These are phyloP conservation scores for Rallus crepitans DNA, from an alignment of 2,797 vertebrate genomes.

Conservation along the genomic window DNA sequence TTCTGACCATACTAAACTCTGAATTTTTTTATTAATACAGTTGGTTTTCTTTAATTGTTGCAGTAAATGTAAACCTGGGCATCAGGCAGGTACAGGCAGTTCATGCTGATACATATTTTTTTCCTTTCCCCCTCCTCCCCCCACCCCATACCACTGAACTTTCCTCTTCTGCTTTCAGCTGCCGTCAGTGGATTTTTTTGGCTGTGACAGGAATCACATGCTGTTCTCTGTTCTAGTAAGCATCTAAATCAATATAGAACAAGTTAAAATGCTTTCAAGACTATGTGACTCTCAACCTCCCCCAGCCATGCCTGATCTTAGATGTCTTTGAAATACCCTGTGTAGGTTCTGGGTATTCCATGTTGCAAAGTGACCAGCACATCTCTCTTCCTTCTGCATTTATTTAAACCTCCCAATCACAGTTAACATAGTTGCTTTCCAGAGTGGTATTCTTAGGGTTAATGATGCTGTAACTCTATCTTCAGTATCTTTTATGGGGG, in stretches of 20 bases:
- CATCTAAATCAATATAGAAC: background rate
- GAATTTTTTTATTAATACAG: background rate
- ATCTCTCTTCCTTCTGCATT: background rate
- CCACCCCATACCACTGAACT: background rate
- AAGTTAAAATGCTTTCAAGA: background rate
- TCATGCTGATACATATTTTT: background rate
- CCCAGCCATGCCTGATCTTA: background rate
- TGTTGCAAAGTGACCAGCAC: background rate
- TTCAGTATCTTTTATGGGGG: background rate
- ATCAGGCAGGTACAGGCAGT: background rate
- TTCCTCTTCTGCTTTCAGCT: background rate
- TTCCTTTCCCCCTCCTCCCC: background rate
- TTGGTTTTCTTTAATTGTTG: background rate
- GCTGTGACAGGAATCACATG: background rate
- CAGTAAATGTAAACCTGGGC: background rate
- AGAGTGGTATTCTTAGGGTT: background rate
- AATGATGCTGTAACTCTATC: background rate
- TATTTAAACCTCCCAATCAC: background rate
- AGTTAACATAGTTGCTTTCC: background rate
- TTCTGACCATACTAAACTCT: background rate
- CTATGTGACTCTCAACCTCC: background rate
- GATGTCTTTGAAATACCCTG: background rate
- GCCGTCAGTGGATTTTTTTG: background rate
- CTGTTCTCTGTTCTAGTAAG: background rate
- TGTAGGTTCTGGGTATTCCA: background rate